Evolutionary conservation across 2,888 invertebrate genomes (phyloP), one percentile per base, ranked within the genome.

Genomic region (Dynastes tityus): DNA sequence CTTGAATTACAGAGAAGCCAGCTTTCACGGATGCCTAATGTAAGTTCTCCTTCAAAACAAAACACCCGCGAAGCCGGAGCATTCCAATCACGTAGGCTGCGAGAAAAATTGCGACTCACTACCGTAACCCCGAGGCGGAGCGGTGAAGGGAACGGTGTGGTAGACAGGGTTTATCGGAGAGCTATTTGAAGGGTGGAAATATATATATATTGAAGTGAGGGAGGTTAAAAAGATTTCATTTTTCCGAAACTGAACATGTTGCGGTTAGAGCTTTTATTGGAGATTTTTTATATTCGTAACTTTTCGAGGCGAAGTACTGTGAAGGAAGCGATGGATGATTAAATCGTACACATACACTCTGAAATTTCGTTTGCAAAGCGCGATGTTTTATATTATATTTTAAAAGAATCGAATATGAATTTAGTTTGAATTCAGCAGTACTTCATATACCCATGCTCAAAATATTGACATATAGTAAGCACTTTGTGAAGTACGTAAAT

Each of bases 91-190:
- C 89, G 89, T 89, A 88, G 86, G 82, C 87, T 87, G 88, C 88
- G 88, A 88, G 89, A 89, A 89, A 88, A 89, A 89, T 89, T 89
- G 89, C 89, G 87, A 88, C 87, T 88, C 87, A 86, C 87, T 86
- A 85, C 86, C 85, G 86, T 87, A 85, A 85, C 86, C 87, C 87
- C 83, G 82, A 77, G 85, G 85, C 85, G 78, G 79, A 84, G 85
- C 85, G 78, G 79, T 79, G 82, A 83, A 80, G 81, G 80, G 79
- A 51, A 64, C 63, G 78, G 80, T 53, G 78, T 70, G 83, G 80
- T 73, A 73, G 81, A 81, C 79, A 85, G 84, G 85, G 86, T 85
- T 85, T 87, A 87, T 87, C 86, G 87, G 84, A 87, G 87, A 86
- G 86, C 87, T 86, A 88, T 88, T 87, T 85, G 86, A 86, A 85